These are phyloP conservation scores for Perca fluviatilis DNA, from an alignment of 2,113 vertebrate species.

Conservation along the genomic window DNA sequence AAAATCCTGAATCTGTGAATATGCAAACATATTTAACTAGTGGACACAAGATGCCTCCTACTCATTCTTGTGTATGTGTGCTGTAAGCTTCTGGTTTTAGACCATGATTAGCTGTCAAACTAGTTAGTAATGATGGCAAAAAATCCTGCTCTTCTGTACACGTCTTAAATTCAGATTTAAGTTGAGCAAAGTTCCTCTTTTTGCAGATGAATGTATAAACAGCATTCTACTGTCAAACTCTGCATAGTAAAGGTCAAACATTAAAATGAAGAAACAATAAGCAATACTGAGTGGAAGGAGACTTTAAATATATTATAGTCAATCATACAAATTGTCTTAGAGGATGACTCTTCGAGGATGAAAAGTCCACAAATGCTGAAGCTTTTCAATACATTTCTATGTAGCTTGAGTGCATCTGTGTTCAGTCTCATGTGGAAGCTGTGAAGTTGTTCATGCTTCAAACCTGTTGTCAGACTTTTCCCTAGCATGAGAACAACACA, in stretches of 20 bases:
- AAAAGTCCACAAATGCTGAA: background rate
- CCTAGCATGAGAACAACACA: constrained; percentile 71
- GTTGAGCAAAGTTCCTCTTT: background rate
- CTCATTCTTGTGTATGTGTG: background rate
- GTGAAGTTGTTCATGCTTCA: constrained; percentile 45
- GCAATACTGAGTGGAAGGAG: background rate
- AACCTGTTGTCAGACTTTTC: constrained; percentile 57
- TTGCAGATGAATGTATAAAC: background rate
- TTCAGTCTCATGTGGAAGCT: constrained; percentile 24
- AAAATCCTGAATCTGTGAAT: background rate
- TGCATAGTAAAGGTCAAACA: background rate
- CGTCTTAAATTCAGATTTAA: background rate
- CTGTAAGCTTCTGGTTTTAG: background rate
- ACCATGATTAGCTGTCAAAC: background rate
- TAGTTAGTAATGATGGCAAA: background rate
- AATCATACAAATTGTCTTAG: background rate
- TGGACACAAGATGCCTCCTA: background rate
- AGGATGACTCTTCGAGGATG: background rate
- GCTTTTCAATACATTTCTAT: constrained; percentile 21
- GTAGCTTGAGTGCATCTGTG: constrained; percentile 18
- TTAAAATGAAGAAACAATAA: background rate
- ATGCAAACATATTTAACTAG: background rate
- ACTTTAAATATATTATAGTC: background rate
- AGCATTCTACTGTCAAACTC: background rate
- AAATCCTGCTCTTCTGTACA: background rate